Evolutionary conservation across 2,797 vertebrate species (phyloP), one percentile per base, ranked within the genome.

Genomic region (Hydrocynus forskahlii): DNA sequence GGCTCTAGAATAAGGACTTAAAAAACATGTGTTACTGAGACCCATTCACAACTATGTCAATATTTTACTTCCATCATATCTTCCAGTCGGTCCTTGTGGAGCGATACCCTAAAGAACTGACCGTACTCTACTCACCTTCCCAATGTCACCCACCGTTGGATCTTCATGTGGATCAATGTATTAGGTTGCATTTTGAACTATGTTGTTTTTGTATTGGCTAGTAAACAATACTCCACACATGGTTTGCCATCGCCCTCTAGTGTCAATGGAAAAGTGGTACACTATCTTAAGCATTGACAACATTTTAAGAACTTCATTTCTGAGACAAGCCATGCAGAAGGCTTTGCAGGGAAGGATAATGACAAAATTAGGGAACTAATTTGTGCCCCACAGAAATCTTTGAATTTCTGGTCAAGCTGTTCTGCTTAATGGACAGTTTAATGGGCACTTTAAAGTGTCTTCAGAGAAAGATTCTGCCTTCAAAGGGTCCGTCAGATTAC

Each of bases 191-290:
- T 52, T 45, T 54, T 38, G 4, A 68, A 12, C 12, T 64, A 17
- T 52, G 19, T 75, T 55, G 69, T 54, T 69, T 19, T 25, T 45
- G 9, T 19, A 54, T 19, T 69, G 79, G 19, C 5, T 16, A 70
- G 45, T 13, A 69, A 48, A 69, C n/a, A 21, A 17, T 52, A 12
- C 13, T 9, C 7, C 19, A 40, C 76, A 75, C 16, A 21, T 84
- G 63, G 67, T 71, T 52, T 83, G 35, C 79, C 78, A 81, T 84
- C 78, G 19, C 88, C 90, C 74, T 84, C 91, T 87, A 83, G 85
- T 92, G 91, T 85, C 71, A n/a, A 0, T 59, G 13, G 2, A 25
- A 23, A 13, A 69, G 19, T 21, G 54, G 9, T 62, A 55, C 48
- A 64, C 13, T 40, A 38, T 23, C 25, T 70, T 55, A 16, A 25